A percentile compares a stretch with the other conserved stretches of the same genome.
These are phyloP conservation scores for Taurulus bubalis DNA, from an alignment of 2,113 vertebrate genomes.

Conservation along the genomic window DNA sequence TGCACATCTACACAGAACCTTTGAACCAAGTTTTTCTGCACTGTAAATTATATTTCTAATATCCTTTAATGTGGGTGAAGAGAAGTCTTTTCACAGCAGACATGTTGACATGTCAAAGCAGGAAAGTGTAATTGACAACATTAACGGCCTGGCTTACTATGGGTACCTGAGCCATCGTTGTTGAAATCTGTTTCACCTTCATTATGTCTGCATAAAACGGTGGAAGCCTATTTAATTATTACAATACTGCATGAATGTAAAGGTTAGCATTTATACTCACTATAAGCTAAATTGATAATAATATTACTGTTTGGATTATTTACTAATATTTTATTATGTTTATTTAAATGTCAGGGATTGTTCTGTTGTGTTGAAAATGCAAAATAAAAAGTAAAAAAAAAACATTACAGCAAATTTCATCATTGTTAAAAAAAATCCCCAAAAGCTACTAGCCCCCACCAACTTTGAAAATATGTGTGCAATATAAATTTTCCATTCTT, in stretches of 20 bases:
- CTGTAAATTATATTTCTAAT: neutral
- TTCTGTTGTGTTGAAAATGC: too few relatives aligned
- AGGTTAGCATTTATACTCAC: too few relatives aligned
- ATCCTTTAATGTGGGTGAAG: neutral
- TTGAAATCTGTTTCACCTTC: neutral
- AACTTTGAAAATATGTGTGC: neutral
- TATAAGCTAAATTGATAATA: too few relatives aligned
- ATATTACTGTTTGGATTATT: too few relatives aligned
- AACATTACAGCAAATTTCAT: slow-evolving; percentile 45
- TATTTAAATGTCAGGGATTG: too few relatives aligned
- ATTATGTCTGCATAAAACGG: too few relatives aligned
- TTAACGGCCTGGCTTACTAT: neutral
- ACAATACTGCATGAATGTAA: too few relatives aligned
- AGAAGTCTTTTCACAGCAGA: neutral
- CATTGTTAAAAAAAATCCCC: slow-evolving; percentile 7
- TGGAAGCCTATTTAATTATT: neutral
- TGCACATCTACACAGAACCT: neutral
- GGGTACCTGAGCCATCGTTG: neutral
- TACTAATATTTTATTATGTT: too few relatives aligned
- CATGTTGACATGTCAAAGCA: neutral
- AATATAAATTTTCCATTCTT: neutral
- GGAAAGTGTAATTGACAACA: neutral
- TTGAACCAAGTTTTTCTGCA: neutral
- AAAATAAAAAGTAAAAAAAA: too few relatives aligned
- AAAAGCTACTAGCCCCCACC: neutral